Evolutionary conservation across 2,797 vertebrate genomes (phyloP).

Genomic region (Chloroceryle amazona): DNA sequence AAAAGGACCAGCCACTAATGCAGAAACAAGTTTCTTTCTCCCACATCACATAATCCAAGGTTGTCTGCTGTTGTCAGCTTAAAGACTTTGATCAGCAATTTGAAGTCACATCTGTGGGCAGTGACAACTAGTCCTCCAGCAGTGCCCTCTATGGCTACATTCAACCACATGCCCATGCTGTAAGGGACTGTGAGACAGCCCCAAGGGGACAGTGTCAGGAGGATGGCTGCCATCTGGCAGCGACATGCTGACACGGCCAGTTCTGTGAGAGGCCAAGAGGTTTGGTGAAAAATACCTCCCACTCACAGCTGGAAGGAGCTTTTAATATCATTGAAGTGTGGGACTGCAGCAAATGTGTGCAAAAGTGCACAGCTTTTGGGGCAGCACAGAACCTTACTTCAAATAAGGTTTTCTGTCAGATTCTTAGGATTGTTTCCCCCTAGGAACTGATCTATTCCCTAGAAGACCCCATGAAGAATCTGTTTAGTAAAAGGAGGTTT

Average conservation of each 20-base stretch:
- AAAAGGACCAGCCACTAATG: not conserved
- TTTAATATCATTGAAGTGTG: rapidly evolving
- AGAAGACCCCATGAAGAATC: not conserved
- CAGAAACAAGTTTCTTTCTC: not conserved
- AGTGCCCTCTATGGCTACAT: rapidly evolving
- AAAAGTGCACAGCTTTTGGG: not conserved
- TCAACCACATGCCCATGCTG: rapidly evolving
- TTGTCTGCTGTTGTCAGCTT: not conserved
- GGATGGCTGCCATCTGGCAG: rapidly evolving
- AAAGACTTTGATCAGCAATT: not conserved
- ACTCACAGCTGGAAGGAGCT: not conserved
- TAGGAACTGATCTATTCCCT: not conserved
- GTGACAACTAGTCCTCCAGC: not conserved
- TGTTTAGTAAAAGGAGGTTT: not conserved
- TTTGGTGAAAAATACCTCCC: not conserved
- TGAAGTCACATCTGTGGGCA: not conserved
- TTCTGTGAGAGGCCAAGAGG: not conserved
- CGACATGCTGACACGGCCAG: rapidly evolving
- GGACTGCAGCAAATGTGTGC: not conserved
- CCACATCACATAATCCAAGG: not conserved
- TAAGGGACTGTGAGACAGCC: not conserved
- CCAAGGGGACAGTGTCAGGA: not conserved
- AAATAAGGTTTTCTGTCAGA: not conserved
- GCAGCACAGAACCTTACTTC: not conserved
- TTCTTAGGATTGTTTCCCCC: not conserved